These are phyloP conservation scores for Calameuta idolon DNA, from an alignment of 2,888 invertebrate species.

Conservation along the genomic window DNA sequence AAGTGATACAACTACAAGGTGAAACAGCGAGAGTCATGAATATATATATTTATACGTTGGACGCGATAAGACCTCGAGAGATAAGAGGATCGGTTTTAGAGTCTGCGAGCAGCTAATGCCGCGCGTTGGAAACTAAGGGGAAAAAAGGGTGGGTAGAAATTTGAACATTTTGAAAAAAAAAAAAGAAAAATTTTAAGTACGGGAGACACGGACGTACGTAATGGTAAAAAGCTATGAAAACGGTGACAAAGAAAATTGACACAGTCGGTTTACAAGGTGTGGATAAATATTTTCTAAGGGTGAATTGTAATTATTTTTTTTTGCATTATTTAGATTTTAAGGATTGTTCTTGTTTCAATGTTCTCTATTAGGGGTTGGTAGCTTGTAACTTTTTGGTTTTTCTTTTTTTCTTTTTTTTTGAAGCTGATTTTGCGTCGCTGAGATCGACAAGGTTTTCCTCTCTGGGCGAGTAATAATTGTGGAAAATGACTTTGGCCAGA, in stretches of 20 bases:
- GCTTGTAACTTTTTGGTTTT: too few species aligned
- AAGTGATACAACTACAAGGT: not conserved
- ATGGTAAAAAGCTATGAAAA: not conserved
- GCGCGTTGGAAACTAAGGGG: not conserved
- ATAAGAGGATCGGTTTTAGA: not conserved
- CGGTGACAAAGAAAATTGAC: not conserved
- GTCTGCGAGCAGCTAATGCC: not conserved
- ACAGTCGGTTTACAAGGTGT: not conserved
- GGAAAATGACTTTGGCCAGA: slow-evolving; percentile 35
- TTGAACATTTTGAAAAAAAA: not conserved
- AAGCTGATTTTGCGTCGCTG: not conserved
- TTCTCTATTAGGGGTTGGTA: not conserved
- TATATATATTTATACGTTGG: not conserved
- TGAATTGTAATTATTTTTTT: not conserved
- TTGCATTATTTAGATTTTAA: not conserved
- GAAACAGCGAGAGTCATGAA: not conserved
- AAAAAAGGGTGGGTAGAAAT: not conserved
- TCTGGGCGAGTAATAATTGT: slow-evolving; percentile 20
- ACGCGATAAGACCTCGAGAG: not conserved
- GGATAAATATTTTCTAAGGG: not conserved
- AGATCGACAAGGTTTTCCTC: not conserved
- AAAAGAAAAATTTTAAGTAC: not conserved
- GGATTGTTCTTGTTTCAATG: not conserved
- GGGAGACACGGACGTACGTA: not conserved
- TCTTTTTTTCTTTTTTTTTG: not conserved